Evolutionary conservation across 2,113 vertebrate genomes (phyloP), one percentile per base, ranked within the genome.

Genomic region (Oncorhynchus mykiss): DNA sequence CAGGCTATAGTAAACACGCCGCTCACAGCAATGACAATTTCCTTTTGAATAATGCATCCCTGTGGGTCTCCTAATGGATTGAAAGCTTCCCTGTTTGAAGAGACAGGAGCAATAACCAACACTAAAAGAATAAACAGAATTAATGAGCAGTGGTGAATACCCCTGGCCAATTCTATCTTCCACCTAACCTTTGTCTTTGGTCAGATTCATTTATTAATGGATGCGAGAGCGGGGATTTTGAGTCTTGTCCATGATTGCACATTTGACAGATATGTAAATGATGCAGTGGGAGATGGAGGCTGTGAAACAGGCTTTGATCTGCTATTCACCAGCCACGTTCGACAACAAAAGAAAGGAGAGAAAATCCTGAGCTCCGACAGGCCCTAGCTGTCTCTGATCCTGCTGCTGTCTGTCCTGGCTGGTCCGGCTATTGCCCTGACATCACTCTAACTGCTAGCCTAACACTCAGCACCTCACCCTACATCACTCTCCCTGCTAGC

Each of bases 191-290:
- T 92, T 91, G 88, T 91, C 79, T 86, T 74, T 81, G 88, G 88
- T 83, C 86, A 83, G 84, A 91, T 87, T 91, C 85, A 74, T 16
- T 68, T 74, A 72, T 85, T 87, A 91, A 92, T 92, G 85, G 88
- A 91, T 87, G 85, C 83, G 27, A 78, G 82, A 90, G 82, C 80
- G 3, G 89, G 75, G 77, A 24, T 72, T 76, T 88, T 39, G 39
- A 45, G 80, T 85, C 83, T 86, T 80, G 65, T 81, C 72, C 71
- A 57, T 85, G 81, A 90, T 81, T 89, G 87, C 84, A 84, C 77
- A 79, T 87, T 91, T 91, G 87, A 90, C 89, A 91, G 90, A 93
- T 88, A 88, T 91, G 91, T 91, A 90, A 93, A 92, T 92, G 89
- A 91, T 88, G 84, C 83, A 12, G 82, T 80, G 74, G 77, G 85